Conservation (phyloP, 2,888 invertebrate species). For the Panorpa germanica region DNA sequence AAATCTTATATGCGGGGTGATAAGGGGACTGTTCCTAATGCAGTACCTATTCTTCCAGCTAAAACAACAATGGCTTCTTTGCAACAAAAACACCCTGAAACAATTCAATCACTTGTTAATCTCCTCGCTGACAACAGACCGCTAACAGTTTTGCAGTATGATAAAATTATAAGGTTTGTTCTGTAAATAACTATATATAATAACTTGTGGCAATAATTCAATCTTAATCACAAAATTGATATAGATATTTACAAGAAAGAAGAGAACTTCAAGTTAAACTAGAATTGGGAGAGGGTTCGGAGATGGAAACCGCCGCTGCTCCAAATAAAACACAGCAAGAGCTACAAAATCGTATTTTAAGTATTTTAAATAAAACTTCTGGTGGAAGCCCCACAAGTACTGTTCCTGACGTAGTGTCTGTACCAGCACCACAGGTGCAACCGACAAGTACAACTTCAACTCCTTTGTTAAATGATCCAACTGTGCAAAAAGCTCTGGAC, state of each 20-base stretch:
- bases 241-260: slow-evolving; percentile 47
- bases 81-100: slow-evolving; percentile 36
- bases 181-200: slow-evolving; percentile 1
- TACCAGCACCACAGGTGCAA: slow-evolving; percentile 19
- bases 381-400: slow-evolving; percentile 14
- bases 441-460: slow-evolving; percentile 27
- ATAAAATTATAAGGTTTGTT: slow-evolving; percentile 36
- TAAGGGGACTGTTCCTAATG: slow-evolving; percentile 24
- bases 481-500: slow-evolving; percentile 62
- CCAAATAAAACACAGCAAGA: slow-evolving; percentile 39
- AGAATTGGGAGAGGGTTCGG: slow-evolving; percentile 49
- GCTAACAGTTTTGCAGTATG: slow-evolving; percentile 59
- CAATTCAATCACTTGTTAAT: slow-evolving; percentile 52
- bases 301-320: slow-evolving; percentile 23
- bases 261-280: slow-evolving; percentile 53
- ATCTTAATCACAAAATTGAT: slow-evolving; percentile 1
- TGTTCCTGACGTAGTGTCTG: slow-evolving; percentile 16
- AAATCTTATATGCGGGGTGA: slow-evolving; percentile 35
- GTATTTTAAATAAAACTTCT: slow-evolving; percentile 46
- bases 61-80: slow-evolving; percentile 12
- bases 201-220: neutral
- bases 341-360: slow-evolving; percentile 59
- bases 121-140: slow-evolving; percentile 67
- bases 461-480: slow-evolving; percentile 52
- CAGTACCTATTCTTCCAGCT: slow-evolving; percentile 19